Conservation (phyloP, 2,113 vertebrate genomes). For the Cranoglanis bouderius region DNA sequence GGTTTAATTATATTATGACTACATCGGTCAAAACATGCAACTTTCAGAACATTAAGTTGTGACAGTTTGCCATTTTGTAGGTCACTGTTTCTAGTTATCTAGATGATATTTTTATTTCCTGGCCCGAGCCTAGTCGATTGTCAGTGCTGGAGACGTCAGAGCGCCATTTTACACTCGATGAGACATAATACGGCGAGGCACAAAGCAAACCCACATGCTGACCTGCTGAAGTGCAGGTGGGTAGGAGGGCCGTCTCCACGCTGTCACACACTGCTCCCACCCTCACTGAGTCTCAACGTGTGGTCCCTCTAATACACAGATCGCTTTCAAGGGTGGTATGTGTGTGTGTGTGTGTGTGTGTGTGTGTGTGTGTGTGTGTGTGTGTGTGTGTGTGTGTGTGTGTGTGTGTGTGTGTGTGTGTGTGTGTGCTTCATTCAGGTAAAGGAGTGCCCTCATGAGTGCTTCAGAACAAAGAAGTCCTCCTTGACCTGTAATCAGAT, state of each 20-base stretch:
- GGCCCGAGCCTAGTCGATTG: background rate
- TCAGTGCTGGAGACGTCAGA: too few relatives aligned
- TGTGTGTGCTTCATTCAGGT: slow-evolving; percentile 58
- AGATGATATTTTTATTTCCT: background rate
- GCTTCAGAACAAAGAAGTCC: slow-evolving; percentile 70
- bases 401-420: slow-evolving; percentile 28
- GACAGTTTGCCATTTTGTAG: background rate
- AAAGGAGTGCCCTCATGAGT: slow-evolving; percentile 62
- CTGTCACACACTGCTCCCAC: slow-evolving; percentile 52
- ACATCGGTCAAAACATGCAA: too few relatives aligned
- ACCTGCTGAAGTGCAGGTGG: slow-evolving; percentile 35
- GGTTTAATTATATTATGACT: background rate
- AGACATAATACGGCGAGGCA: slow-evolving; percentile 29
- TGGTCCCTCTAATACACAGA: slow-evolving; percentile 65
- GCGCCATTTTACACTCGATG: slow-evolving; percentile 30
- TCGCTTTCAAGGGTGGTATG: slow-evolving; percentile 60
- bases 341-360: slow-evolving; percentile 21
- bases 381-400: slow-evolving; percentile 26
- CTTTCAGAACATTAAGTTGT: too few relatives aligned
- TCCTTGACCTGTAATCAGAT: slow-evolving; percentile 74
- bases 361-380: slow-evolving; percentile 30
- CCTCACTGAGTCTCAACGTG: slow-evolving; percentile 51
- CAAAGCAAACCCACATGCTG: slow-evolving; percentile 48
- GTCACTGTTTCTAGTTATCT: background rate
- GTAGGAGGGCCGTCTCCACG: slow-evolving; percentile 34